Evolutionary conservation across 64 coral and sea anemone species (phyloP).

Genomic region (Montipora cactus): DNA sequence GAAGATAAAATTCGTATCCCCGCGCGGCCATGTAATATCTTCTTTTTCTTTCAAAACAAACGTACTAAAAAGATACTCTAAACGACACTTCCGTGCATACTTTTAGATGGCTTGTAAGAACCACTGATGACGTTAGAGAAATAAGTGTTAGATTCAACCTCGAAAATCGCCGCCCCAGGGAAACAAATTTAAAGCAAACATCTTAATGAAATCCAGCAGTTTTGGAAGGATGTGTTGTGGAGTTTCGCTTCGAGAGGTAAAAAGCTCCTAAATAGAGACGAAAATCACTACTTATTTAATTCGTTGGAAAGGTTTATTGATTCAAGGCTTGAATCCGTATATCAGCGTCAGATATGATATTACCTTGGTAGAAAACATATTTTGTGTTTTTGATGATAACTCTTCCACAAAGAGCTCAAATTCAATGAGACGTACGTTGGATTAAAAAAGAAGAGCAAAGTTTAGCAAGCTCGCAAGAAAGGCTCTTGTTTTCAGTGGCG

Average conservation of each 20-base stretch:
- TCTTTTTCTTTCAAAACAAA: neutral
- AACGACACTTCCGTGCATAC: neutral
- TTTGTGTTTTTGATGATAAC: neutral
- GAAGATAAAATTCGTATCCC: too few species aligned
- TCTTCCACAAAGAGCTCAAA: neutral
- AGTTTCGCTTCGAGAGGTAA: constrained; percentile 30
- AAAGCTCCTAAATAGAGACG: constrained; percentile 8
- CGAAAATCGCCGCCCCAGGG: neutral
- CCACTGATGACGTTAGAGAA: neutral
- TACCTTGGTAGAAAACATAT: neutral
- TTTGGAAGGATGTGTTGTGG: neutral
- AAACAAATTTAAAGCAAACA: constrained; percentile 20
- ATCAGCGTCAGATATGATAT: neutral
- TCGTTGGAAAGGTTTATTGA: neutral
- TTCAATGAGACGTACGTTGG: too few species aligned
- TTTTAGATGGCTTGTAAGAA: neutral
- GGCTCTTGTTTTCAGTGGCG: too few species aligned
- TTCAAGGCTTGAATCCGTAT: constrained; percentile 12
- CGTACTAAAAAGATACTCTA: neutral
- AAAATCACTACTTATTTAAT: constrained; percentile 14
- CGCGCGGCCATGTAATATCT: too few species aligned
- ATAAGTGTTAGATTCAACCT: constrained; percentile 10
- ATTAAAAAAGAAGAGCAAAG: too few species aligned
- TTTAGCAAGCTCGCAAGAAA: too few species aligned
- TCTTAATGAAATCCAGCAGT: constrained; percentile 15